Evolutionary conservation across 2,797 vertebrate species (phyloP), one percentile per base, ranked within the genome.

Genomic region (Bovichtus diacanthus): DNA sequence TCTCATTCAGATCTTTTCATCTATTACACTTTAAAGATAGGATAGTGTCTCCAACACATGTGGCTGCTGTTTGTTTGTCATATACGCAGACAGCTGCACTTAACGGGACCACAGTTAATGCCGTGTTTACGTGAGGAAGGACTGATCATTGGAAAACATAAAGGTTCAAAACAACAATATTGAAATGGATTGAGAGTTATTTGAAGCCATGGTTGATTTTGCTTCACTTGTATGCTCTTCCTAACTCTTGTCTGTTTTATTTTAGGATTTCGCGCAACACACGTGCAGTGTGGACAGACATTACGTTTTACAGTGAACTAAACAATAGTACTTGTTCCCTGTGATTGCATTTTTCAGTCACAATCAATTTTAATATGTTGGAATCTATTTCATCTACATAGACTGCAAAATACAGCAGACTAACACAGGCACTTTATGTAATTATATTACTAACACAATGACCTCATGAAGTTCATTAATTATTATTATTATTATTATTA

Each of bases 51-150:
- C n/a, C 29, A 70, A 70, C 43, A 23, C 15, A 29, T 58, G 23
- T 61, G 50, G 19, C 46, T 39, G 38, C 13, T 19, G 4, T 50
- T 56, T 69, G n/a, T 41, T 34, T 61, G 62, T 47, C 46, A 53
- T 34, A 25, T 44, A 36, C 34, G 19, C 3, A 39, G 5, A 36
- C 31, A 18, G 19, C 18, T 38, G 5, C 21, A 49, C 12, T 18
- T 41, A 11, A 9, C 15, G 3, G 68, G 16, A 11, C 25, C 47
- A 9, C 13, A 21, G 10, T 39, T 54, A 53, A 49, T 18, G 46
- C 9, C n/a, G 36, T 15, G 16, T 18, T 29, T 31, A 23, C 7
- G 19, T 38, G 1, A 47, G 36, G 3, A 67, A 43, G 2, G 5
- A 38, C 36, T 2, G 49, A n/a, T 36, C 13, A 15, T 4, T 38